Evolutionary conservation across 2,797 vertebrate species (phyloP).

Genomic region (Amphiprion clarkii): DNA sequence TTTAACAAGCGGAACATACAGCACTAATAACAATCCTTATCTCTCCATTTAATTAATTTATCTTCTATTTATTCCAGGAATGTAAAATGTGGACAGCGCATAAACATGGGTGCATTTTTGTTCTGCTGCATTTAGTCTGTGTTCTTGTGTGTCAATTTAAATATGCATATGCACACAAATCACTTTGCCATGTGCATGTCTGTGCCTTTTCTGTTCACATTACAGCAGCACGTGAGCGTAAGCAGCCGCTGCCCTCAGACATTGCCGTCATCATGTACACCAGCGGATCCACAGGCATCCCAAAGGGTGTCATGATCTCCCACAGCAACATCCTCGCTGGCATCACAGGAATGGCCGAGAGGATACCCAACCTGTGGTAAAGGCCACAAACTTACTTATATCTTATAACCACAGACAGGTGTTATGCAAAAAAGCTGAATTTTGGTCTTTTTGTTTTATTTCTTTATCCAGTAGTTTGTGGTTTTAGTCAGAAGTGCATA

Average conservation of each 20-base stretch:
- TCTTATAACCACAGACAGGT: too few relatives aligned
- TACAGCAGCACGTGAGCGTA: constrained; percentile 55
- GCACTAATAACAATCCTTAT: neutral
- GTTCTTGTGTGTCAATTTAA: neutral
- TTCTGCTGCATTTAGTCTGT: neutral
- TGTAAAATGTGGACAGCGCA: neutral
- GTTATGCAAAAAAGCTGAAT: neutral
- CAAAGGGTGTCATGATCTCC: constrained; percentile 97
- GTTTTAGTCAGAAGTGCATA: too few relatives aligned
- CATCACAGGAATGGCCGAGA: constrained; percentile 93
- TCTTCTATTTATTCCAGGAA: neutral
- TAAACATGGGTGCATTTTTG: constrained; percentile 1
- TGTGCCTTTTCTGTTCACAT: constrained; percentile 18
- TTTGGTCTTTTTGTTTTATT: neutral
- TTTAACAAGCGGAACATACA: constrained; percentile 3
- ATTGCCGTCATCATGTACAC: constrained; percentile 98
- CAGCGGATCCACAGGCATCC: constrained; percentile 94
- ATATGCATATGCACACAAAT: neutral
- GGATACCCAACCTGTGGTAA: constrained; percentile 91
- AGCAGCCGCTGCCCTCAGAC: constrained; percentile 86
- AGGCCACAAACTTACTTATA: neutral
- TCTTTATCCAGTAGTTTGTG: too few relatives aligned
- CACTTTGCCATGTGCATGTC: neutral
- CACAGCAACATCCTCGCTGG: constrained; percentile 94
- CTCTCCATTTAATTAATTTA: neutral